Evolutionary conservation across 1,140 invertebrate species (phyloP).

Genomic region (Eumaeus atala): DNA sequence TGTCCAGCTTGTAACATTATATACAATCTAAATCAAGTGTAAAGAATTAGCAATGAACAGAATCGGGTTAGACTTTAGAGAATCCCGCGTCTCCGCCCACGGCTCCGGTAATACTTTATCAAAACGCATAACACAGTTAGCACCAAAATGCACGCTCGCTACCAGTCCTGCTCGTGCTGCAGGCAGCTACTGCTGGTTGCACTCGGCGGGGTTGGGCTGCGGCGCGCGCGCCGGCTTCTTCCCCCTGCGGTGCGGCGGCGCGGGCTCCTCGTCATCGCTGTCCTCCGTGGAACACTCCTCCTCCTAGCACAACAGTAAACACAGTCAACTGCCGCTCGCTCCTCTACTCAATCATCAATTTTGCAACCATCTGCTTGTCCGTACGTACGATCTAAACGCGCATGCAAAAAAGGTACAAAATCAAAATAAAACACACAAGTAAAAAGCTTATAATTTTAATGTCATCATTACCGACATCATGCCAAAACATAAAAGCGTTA

Average conservation of each 20-base stretch:
- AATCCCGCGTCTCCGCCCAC: no score
- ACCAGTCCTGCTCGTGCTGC: not conserved
- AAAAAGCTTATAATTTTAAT: constrained; percentile 72
- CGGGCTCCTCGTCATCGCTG: constrained; percentile 55
- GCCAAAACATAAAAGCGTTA: constrained; percentile 64
- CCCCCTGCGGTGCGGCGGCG: constrained; percentile 39
- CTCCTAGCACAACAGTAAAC: constrained; percentile 33
- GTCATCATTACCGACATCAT: constrained; percentile 61
- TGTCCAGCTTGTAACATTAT: constrained; percentile 9
- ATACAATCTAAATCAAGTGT: no score
- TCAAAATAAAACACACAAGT: constrained; percentile 59
- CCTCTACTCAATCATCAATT: constrained; percentile 36
- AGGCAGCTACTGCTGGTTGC: constrained; percentile 52
- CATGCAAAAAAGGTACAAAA: constrained; percentile 47
- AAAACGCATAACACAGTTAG: constrained; percentile 12
- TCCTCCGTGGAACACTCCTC: constrained; percentile 63
- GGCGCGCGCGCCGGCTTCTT: constrained; percentile 35
- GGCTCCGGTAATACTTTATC: no score
- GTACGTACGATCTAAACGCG: constrained; percentile 29
- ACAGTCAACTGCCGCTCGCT: constrained; percentile 1
- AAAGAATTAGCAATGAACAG: no score
- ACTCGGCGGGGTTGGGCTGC: constrained; percentile 51
- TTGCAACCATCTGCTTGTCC: constrained; percentile 59
- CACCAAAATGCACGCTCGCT: constrained; percentile 19
- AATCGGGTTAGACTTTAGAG: no score